Evolutionary conservation across 2,113 vertebrate species (phyloP).

Genomic region (Willisornis vidua): DNA sequence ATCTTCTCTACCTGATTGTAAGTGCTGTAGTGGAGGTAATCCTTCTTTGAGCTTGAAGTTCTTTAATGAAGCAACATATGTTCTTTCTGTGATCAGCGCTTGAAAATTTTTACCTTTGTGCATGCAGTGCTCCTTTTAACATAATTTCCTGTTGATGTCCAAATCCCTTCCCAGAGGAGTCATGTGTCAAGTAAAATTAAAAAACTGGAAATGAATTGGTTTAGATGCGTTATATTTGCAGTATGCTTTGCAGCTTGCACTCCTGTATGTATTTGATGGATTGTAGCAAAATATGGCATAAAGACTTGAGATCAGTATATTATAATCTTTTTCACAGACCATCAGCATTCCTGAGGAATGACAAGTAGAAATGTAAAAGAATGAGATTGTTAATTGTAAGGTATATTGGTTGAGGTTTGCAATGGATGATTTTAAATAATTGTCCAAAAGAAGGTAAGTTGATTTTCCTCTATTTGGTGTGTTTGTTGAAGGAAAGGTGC

Average conservation of each 20-base stretch:
- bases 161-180: neutral
- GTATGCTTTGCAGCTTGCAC: neutral
- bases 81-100: neutral
- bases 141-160: neutral
- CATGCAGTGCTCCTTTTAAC: neutral
- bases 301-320: fast-evolving
- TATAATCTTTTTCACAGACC: neutral
- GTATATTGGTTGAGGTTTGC: neutral
- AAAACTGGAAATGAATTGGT: neutral
- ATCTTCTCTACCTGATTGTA: neutral
- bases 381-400: neutral
- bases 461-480: neutral
- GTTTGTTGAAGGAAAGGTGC: neutral
- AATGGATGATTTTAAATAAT: fast-evolving
- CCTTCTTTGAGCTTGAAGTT: neutral
- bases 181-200: neutral
- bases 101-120: neutral
- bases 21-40: neutral
- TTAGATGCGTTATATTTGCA: neutral
- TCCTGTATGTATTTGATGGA: fast-evolving
- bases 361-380: neutral
- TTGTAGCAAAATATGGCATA: neutral
- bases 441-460: neutral
- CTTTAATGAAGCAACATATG: neutral
- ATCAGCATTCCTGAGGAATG: neutral